Evolutionary conservation across 2,888 invertebrate genomes (phyloP), one percentile per base, ranked within the genome.

Genomic region (Pediacus dermestoides): DNA sequence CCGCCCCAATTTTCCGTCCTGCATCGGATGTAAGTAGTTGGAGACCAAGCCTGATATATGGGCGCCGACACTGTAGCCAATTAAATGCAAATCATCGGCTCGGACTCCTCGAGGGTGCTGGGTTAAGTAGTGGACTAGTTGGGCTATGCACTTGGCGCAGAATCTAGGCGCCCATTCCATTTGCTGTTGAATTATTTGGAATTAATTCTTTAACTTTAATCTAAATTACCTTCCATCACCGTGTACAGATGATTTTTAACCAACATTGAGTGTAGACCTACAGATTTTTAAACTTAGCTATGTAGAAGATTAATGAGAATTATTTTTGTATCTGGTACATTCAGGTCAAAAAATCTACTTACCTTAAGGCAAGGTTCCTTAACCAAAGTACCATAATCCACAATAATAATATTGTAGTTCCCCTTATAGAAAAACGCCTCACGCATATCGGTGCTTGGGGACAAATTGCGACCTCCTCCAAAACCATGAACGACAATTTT

Each of bases 401-500:
- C 88, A 36, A 90, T 87, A 55, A 90, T 81, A 37, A 90, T 82
- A 59, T 90, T 90, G 66, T 88, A 89, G 55, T 88, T 79, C 28
- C 89, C 88, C 40, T 77, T 74, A 21, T 77, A 73, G 64, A 89
- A 90, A 66, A 87, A 90, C 0, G 88, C 90, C 62, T 85, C 81
- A 34, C 89, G 74, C 71, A 90, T 78, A 61, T 89, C 88, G 0
- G 89, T 88, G 62, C 88, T 89, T 0, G 90, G 90, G 1, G 87
- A 82, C 16, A 84, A 72, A 61, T 85, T 81, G 44, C 88, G 72
- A 1, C 90, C 89, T 0, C 89, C 90, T 0, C 90, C 89, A 58
- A 94, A 93, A 3, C 93, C 93, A 60, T 93, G 93, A 10, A 93
- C 87, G 28, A 94, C 81, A 12, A 94, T 76, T 71, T 93, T 93